Evolutionary conservation across 1,140 invertebrate species (phyloP), one percentile per base, ranked within the genome.

Genomic region (Ceratosolen fusciceps): DNA sequence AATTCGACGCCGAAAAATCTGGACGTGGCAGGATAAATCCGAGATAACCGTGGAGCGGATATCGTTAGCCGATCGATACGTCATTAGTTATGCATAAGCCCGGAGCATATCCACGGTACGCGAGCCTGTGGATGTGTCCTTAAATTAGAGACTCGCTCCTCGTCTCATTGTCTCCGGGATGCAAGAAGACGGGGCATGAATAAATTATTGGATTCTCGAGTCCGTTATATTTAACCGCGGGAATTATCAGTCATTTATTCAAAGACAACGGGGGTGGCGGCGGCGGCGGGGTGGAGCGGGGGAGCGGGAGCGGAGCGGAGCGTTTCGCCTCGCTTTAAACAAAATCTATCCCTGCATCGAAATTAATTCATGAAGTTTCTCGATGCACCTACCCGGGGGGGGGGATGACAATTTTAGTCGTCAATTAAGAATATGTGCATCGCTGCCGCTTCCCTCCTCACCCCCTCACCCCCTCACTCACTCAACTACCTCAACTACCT

Each of bases 231-330:
- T 76, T 76, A 76, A 76, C 60, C 60, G 26, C 26, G 21, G 16
- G 37, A 77, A 77, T 68, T 70, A 67, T 68, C 74, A 37, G 47
- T 76, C 49, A 76, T 56, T 77, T 77, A 47, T 77, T 77, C 67
- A 29, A 26, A 56, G 52, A 49, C 67, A 58, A 37, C 14, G 37
- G 65, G 14, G n/a, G n/a, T n/a, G n/a, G n/a, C n/a, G n/a, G n/a
- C n/a, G n/a, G n/a, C n/a, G n/a, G n/a, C n/a, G n/a, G n/a, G n/a
- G n/a, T n/a, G n/a, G n/a, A n/a, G n/a, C n/a, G n/a, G n/a, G n/a
- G n/a, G n/a, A n/a, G n/a, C n/a, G n/a, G n/a, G 49, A 60, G 56
- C 12, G 24, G 71, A 58, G 26, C 12, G 5, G 8, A 75, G 31
- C 47, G 31, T 12, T 34, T 70, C 52, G 31, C 34, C 65, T 56